These are phyloP conservation scores for Hypomesus transpacificus DNA, from an alignment of 2,113 vertebrate species.

Conservation along the genomic window DNA sequence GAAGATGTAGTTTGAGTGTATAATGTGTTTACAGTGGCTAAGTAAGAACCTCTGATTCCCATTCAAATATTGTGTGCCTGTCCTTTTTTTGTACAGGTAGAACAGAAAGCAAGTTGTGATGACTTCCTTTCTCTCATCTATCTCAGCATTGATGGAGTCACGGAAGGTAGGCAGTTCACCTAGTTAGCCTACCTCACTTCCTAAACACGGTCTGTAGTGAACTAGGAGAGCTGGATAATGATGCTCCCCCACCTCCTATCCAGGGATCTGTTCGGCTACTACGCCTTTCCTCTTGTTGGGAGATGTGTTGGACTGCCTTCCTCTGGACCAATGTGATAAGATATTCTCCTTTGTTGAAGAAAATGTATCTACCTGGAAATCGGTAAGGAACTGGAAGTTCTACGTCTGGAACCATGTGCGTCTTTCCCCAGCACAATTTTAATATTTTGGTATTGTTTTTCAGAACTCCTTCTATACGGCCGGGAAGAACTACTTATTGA, in stretches of 20 bases:
- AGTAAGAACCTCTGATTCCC: neutral
- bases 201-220: neutral
- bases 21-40: neutral
- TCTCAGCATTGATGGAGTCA: slow-evolving; percentile 90
- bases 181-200: too few relatives aligned
- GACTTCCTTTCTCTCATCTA: slow-evolving; percentile 92
- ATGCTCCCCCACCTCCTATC: neutral
- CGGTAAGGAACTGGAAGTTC: slow-evolving; percentile 69
- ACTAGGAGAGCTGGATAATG: neutral
- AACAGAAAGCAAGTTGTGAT: slow-evolving; percentile 81
- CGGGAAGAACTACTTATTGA: slow-evolving; percentile 95
- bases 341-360: slow-evolving; percentile 98
- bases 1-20: neutral
- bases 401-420: neutral
- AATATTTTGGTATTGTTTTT: slow-evolving; percentile 22
- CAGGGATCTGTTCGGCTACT: slow-evolving; percentile 94
- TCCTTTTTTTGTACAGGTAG: slow-evolving; percentile 68
- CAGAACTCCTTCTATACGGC: slow-evolving; percentile 96
- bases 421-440: neutral
- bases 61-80: too few relatives aligned
- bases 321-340: slow-evolving; percentile 92
- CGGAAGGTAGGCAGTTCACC: slow-evolving; percentile 76
- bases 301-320: slow-evolving; percentile 95
- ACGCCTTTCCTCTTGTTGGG: slow-evolving; percentile 92
- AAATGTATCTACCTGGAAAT: slow-evolving; percentile 98